Conservation (phyloP, 2,113 vertebrate species). For the Lepidiolamprologus cunningtoni region DNA sequence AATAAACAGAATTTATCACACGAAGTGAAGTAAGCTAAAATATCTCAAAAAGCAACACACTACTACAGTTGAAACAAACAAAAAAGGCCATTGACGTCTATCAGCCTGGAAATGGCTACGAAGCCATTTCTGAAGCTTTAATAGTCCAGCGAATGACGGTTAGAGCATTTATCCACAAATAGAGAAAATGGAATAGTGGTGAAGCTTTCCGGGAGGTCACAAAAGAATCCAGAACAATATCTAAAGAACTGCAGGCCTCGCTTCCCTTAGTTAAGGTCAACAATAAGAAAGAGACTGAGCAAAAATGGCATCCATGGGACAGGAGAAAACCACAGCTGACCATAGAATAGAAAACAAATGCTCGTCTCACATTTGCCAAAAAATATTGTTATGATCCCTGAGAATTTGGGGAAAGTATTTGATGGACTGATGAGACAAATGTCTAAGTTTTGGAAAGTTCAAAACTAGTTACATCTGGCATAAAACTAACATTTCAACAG, state of each 20-base stretch:
- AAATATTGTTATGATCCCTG: neutral
- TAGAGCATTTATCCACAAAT: neutral
- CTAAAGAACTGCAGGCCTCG: neutral
- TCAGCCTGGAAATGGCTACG: neutral
- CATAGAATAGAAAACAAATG: neutral
- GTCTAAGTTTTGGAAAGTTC: neutral
- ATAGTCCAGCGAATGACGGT: neutral
- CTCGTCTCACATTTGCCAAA: neutral
- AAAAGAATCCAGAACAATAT: neutral
- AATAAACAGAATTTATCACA: neutral
- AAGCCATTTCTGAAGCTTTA: neutral
- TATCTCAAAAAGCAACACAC: neutral
- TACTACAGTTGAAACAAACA: neutral
- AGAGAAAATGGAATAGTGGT: neutral
- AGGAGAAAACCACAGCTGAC: neutral
- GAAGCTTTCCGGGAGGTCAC: neutral
- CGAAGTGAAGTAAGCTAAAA: neutral
- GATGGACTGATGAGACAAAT: neutral
- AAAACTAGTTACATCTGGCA: neutral
- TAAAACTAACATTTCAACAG: neutral
- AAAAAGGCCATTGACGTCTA: neutral
- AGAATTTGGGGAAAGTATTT: neutral
- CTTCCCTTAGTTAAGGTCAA: neutral
- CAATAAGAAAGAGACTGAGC: neutral
- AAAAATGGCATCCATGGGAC: neutral